These are phyloP conservation scores for Gulo gulo DNA, from an alignment of 2,113 vertebrate genomes.

Conservation along the genomic window DNA sequence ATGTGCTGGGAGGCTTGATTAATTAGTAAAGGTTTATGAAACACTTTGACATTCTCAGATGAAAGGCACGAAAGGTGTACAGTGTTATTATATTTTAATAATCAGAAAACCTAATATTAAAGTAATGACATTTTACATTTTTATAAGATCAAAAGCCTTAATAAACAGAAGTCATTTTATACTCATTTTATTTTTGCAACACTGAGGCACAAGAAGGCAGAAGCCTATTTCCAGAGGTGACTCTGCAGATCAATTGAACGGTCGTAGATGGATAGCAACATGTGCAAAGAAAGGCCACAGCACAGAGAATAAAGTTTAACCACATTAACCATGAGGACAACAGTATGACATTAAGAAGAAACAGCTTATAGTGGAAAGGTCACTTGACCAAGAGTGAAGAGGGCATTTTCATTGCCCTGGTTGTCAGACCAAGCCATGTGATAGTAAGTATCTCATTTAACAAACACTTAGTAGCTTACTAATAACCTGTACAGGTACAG, in stretches of 20 bases:
- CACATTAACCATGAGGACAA: not conserved
- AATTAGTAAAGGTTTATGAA: conserved; percentile 52
- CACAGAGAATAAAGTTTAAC: not conserved
- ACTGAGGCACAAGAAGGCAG: not conserved
- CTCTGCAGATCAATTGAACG: not conserved
- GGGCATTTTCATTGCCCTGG: not conserved
- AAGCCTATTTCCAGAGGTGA: not conserved
- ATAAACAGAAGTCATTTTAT: not conserved
- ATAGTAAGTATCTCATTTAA: not conserved
- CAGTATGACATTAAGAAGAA: not conserved
- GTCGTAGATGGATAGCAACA: not conserved
- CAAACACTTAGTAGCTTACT: not conserved
- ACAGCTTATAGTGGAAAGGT: not conserved
- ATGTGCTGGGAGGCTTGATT: conserved; percentile 4
- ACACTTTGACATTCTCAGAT: conserved; percentile 59
- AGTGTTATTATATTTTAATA: conserved; percentile 47
- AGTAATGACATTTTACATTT: conserved; percentile 37
- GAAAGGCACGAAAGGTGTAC: conserved; percentile 40
- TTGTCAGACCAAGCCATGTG: not conserved
- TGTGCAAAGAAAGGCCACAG: not conserved
- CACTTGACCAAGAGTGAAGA: not conserved
- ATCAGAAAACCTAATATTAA: conserved; percentile 49
- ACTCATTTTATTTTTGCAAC: not conserved
- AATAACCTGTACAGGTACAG: not conserved
- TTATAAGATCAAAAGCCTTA: conserved; percentile 47